These are phyloP conservation scores for Hydropsyche betteni DNA, from an alignment of 2,888 invertebrate species.

Conservation along the genomic window DNA sequence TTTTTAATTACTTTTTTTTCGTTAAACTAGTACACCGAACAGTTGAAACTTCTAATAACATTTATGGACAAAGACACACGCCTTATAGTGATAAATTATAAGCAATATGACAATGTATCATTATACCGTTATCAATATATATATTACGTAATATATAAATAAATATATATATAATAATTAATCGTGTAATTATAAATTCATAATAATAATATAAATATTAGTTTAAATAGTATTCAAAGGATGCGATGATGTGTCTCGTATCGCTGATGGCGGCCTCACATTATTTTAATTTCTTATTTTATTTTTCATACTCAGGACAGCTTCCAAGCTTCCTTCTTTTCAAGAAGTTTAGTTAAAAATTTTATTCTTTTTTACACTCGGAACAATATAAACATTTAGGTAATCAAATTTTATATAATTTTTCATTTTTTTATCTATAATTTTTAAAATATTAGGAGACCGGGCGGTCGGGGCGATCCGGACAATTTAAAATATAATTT, in stretches of 20 bases:
- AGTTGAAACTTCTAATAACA: conserved; percentile 64
- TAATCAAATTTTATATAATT: conserved; percentile 61
- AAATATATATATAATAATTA: conserved; percentile 47
- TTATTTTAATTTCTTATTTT: conserved; percentile 18
- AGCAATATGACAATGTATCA: conserved; percentile 69
- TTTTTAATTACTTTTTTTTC: conserved; percentile 54
- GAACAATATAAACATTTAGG: conserved; percentile 70
- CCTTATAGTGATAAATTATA: conserved; percentile 64
- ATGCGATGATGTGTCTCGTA: conserved; percentile 53
- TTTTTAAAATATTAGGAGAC: conserved; percentile 60
- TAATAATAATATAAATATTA: conserved; percentile 60
- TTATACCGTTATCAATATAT: conserved; percentile 54
- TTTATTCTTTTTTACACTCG: conserved; percentile 67
- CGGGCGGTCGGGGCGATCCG: conserved; percentile 54
- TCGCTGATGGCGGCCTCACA: conserved; percentile 37
- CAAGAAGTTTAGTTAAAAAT: conserved; percentile 58
- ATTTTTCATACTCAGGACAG: conserved; percentile 62
- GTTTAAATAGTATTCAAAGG: conserved; percentile 53
- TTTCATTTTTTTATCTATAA: conserved; percentile 60
- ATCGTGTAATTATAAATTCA: conserved; percentile 63
- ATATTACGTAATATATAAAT: conserved; percentile 47
- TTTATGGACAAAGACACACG: conserved; percentile 69
- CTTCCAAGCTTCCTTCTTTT: conserved; percentile 58
- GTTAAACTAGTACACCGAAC: conserved; percentile 64
- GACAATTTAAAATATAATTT: conserved; percentile 56